phyloP scores from a whole-genome alignment of 2,113 vertebrate species.

The Nyctibius bracteatus region DNA sequence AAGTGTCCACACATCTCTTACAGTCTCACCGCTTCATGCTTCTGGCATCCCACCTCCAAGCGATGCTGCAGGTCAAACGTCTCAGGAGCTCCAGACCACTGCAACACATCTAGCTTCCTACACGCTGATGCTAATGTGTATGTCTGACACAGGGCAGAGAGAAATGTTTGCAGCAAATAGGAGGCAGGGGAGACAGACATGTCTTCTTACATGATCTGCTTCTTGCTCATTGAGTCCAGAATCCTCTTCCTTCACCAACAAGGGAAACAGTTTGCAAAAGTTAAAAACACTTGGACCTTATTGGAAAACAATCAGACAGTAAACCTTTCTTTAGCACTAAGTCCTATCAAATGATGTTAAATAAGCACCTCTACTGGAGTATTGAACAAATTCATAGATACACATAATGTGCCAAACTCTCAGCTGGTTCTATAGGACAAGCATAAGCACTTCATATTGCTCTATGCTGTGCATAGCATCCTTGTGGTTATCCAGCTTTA shows the following conservation, averaged over 20 bases:
- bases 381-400: not conserved
- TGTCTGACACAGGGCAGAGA: not conserved
- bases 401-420: not conserved
- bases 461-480: not conserved
- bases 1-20: not conserved
- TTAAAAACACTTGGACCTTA: not conserved
- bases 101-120: not conserved
- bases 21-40: not conserved
- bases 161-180: not conserved
- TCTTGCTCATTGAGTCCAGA: not conserved
- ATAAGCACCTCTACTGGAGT: not conserved
- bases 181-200: not conserved
- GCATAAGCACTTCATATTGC: not conserved
- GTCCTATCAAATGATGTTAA: not conserved
- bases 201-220: not conserved
- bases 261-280: not conserved
- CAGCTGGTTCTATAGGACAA: not conserved
- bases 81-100: not conserved
- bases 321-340: not conserved
- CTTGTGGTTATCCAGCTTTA: not conserved
- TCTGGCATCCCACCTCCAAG: not conserved
- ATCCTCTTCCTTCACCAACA: not conserved
- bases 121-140: not conserved
- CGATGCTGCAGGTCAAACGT: not conserved
- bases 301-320: not conserved